phyloP scores from a whole-genome alignment of 2,113 vertebrate genomes.

The Neotoma lepida region DNA sequence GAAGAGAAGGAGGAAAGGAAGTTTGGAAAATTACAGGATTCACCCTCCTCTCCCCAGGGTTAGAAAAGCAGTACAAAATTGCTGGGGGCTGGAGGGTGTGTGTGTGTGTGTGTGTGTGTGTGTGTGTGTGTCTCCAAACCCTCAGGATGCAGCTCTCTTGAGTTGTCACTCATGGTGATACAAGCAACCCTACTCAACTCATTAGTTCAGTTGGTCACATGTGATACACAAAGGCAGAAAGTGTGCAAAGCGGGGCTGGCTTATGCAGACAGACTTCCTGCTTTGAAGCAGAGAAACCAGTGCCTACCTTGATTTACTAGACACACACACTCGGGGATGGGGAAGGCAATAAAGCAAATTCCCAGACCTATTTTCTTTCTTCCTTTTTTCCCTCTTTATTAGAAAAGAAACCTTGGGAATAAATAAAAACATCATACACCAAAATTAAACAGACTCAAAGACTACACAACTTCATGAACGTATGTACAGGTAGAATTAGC shows the following conservation, averaged over 20 bases:
- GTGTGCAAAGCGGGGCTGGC: not conserved
- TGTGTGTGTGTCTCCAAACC: not conserved
- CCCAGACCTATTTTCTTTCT: not conserved
- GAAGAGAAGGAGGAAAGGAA: not conserved
- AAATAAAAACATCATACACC: not conserved
- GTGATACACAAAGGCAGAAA: not conserved
- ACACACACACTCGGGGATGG: not conserved
- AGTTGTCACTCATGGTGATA: not conserved
- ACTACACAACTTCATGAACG: not conserved
- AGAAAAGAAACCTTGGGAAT: not conserved
- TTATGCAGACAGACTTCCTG: not conserved
- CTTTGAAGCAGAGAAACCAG: not conserved
- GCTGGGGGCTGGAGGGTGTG: not conserved
- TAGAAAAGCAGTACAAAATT: not conserved
- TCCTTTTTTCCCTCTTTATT: not conserved
- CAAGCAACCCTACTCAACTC: not conserved
- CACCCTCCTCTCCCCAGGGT: not conserved
- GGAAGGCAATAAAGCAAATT: not conserved
- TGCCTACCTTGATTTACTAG: not conserved
- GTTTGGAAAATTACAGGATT: not conserved
- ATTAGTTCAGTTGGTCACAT: not conserved
- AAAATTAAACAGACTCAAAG: not conserved
- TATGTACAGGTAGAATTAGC: not conserved
- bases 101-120: not conserved
- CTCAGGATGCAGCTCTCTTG: not conserved